Evolutionary conservation across 2,888 invertebrate species (phyloP).

Genomic region (Fragum whitleyi): DNA sequence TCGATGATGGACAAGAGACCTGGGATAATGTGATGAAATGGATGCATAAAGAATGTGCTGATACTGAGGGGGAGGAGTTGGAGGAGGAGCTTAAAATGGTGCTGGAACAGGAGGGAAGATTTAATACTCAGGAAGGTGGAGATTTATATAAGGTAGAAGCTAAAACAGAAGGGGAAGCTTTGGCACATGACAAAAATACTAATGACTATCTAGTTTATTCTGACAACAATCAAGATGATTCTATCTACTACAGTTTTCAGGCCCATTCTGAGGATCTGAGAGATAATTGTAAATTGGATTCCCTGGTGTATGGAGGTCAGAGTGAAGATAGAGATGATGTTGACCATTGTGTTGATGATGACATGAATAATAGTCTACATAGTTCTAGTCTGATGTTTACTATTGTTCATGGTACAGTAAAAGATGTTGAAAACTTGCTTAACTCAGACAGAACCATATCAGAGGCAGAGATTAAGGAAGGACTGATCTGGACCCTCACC

Average conservation of each 20-base stretch:
- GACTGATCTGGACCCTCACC: conserved; percentile 39
- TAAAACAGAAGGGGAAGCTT: not conserved
- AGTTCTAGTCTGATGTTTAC: conserved; percentile 31
- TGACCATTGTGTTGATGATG: not conserved
- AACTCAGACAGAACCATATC: conserved; percentile 57
- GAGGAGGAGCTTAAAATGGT: conserved; percentile 48
- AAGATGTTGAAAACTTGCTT: conserved; percentile 40
- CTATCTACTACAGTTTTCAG: conserved; percentile 60
- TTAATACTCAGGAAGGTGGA: not conserved
- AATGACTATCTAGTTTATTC: not conserved
- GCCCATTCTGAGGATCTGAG: conserved; percentile 51
- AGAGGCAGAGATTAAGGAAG: conserved; percentile 53
- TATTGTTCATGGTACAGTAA: conserved; percentile 45
- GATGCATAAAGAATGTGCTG: conserved; percentile 57
- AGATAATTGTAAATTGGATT: not conserved
- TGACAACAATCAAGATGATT: conserved; percentile 35
- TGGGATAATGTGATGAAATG: conserved; percentile 57
- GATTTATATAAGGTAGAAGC: not conserved
- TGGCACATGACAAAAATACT: not conserved
- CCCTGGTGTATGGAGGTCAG: not conserved
- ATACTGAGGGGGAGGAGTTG: conserved; percentile 35
- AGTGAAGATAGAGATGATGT: not conserved
- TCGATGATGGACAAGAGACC: conserved; percentile 47
- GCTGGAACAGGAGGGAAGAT: conserved; percentile 26
- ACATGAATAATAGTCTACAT: not conserved